Evolutionary conservation across 2,888 invertebrate species (phyloP).

Genomic region (Spatulosminthurus flaviceps): DNA sequence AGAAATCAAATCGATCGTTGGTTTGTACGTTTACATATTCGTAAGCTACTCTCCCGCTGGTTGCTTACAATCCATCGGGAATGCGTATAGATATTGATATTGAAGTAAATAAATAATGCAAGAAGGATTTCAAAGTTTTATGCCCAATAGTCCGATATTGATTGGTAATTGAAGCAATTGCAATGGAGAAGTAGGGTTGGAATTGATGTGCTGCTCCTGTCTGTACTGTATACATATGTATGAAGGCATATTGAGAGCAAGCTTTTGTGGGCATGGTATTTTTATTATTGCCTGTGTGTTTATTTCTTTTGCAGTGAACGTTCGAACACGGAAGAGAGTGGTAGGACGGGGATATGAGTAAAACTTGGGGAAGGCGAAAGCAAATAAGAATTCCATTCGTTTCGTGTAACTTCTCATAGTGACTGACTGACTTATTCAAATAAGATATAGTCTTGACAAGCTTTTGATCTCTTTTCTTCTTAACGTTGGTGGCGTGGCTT

Average conservation of each 20-base stretch:
- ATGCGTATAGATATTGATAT: neutral
- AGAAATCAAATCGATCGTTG: neutral
- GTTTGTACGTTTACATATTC: neutral
- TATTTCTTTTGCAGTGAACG: slow-evolving; percentile 1
- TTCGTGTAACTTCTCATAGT: neutral
- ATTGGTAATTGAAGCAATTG: neutral
- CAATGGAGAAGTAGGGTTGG: too few relatives aligned
- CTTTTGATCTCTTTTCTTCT: neutral
- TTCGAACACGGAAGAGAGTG: neutral
- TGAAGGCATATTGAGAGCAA: too few relatives aligned
- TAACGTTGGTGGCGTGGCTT: neutral
- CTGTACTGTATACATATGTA: neutral
- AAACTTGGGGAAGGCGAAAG: neutral
- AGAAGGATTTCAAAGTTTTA: neutral
- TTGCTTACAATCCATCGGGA: neutral
- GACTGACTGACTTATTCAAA: neutral
- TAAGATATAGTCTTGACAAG: neutral
- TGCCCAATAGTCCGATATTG: neutral
- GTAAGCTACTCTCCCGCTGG: neutral
- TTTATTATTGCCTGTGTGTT: slow-evolving; percentile 10
- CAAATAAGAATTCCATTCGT: neutral
- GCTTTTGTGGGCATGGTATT: neutral
- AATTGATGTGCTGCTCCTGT: neutral
- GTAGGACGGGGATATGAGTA: neutral
- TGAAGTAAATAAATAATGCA: neutral